Conservation (phyloP, 2,113 vertebrate genomes). For the Trichechus manatus region DNA sequence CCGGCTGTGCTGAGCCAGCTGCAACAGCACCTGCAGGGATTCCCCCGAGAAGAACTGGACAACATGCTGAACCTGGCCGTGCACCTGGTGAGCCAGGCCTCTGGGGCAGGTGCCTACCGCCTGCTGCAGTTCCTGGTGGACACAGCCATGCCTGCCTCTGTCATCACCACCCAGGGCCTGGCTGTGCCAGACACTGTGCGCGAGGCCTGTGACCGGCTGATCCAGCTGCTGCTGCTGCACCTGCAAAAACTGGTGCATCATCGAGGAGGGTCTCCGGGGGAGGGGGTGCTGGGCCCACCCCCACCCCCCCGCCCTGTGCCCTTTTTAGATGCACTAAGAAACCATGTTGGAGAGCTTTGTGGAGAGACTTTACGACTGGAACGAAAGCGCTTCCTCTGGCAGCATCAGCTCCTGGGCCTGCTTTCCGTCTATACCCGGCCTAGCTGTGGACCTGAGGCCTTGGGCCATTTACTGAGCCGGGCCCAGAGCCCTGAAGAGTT, state of each 20-base stretch:
- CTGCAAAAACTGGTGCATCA: constrained; percentile 95
- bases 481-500: constrained; percentile 93
- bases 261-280: constrained; percentile 59
- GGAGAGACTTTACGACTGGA: constrained; percentile 93
- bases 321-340: constrained; percentile 93
- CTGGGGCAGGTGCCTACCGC: constrained; percentile 90
- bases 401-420: constrained; percentile 94
- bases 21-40: constrained; percentile 90
- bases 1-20: constrained; percentile 93
- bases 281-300: constrained; percentile 78
- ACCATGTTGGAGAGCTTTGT: constrained; percentile 92
- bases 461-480: constrained; percentile 93
- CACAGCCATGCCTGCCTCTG: constrained; percentile 94
- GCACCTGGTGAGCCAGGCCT: constrained; percentile 95
- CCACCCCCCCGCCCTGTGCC: constrained; percentile 90
- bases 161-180: constrained; percentile 91
- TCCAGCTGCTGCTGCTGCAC: constrained; percentile 94
- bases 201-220: constrained; percentile 94
- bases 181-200: constrained; percentile 93
- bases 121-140: constrained; percentile 93
- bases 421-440: constrained; percentile 93
- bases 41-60: constrained; percentile 94
- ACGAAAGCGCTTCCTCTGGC: constrained; percentile 95
- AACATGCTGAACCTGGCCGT: constrained; percentile 93
- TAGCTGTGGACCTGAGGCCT: constrained; percentile 92